phyloP scores from a whole-genome alignment of 2,888 invertebrate genomes.

The Brachyptera risi region DNA sequence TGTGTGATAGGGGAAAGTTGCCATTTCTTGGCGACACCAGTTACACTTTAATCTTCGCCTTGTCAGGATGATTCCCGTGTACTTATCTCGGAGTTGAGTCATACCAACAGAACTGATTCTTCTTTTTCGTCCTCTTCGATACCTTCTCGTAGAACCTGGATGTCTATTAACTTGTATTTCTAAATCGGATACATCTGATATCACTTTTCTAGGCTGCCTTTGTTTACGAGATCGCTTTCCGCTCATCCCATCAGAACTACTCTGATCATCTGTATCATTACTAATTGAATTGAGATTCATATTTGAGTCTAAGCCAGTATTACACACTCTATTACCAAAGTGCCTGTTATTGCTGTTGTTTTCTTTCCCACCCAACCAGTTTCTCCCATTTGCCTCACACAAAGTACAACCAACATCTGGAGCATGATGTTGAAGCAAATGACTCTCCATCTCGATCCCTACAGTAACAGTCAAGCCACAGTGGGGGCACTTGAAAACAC shows the following conservation, averaged over 20 bases:
- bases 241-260: conserved; percentile 17
- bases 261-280: conserved; percentile 13
- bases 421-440: conserved; percentile 38
- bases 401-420: conserved; percentile 20
- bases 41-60: conserved; percentile 43
- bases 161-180: conserved; percentile 41
- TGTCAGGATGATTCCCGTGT: conserved; percentile 43
- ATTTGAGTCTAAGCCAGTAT: conserved; percentile 24
- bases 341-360: conserved; percentile 24
- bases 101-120: conserved; percentile 31
- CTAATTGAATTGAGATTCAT: conserved; percentile 22
- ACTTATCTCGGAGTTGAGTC: conserved; percentile 42
- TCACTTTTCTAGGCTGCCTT: conserved; percentile 49
- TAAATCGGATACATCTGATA: conserved; percentile 38
- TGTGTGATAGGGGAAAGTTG: conserved; percentile 47
- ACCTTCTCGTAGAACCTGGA: too few relatives aligned
- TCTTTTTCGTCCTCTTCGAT: too few relatives aligned
- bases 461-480: conserved; percentile 35
- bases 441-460: conserved; percentile 33
- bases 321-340: conserved; percentile 17
- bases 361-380: conserved; percentile 4
- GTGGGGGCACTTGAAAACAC: conserved; percentile 38
- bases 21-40: conserved; percentile 42
- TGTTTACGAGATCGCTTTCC: conserved; percentile 49
- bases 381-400: conserved; percentile 14